Conservation (phyloP, 2,797 vertebrate species). For the Acanthiza pusilla region DNA sequence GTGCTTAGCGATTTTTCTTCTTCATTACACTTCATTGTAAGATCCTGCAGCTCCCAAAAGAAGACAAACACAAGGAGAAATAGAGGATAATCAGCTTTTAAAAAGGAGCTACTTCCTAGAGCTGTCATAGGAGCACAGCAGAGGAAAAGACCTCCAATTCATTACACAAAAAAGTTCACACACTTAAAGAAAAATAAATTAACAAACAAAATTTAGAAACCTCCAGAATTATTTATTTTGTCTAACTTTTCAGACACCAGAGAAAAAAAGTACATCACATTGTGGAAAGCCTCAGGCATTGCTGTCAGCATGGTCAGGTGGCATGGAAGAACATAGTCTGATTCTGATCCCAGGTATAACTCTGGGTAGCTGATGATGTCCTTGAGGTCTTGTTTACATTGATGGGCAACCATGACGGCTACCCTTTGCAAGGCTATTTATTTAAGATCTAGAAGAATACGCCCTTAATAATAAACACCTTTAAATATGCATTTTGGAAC, state of each 20-base stretch:
- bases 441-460: not conserved
- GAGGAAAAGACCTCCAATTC: not conserved
- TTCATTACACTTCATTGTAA: constrained; percentile 94
- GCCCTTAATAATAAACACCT: not conserved
- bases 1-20: constrained; percentile 91
- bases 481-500: not conserved
- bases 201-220: not conserved
- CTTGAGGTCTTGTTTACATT: not conserved
- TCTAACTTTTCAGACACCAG: not conserved
- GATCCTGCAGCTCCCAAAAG: constrained; percentile 80
- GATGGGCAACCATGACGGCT: not conserved
- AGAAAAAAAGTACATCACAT: not conserved
- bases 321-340: not conserved
- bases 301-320: not conserved
- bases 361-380: not conserved
- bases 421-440: not conserved
- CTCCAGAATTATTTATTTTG: not conserved
- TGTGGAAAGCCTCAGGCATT: not conserved
- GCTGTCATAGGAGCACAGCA: not conserved
- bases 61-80: not conserved
- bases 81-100: not conserved
- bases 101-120: not conserved
- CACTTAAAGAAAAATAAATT: not conserved
- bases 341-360: not conserved
- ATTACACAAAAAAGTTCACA: not conserved